A percentile compares a stretch with the other conserved stretches of the same genome.
Evolutionary conservation across 2,888 invertebrate genomes (phyloP).

Genomic region (Loripinus fragilis): DNA sequence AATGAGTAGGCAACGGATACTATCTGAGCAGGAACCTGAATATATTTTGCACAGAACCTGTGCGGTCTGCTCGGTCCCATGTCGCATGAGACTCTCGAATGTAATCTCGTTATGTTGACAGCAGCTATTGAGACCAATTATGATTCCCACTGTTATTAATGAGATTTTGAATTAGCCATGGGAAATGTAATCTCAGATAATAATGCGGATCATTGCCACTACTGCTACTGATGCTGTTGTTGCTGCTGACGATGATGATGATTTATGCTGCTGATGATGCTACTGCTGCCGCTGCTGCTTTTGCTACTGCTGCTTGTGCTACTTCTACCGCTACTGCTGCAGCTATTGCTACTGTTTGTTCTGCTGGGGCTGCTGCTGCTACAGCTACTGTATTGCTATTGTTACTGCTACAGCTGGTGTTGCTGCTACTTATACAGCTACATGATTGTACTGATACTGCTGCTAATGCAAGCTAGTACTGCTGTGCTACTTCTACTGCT

Average conservation of each 20-base stretch:
- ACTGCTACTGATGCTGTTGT: too few relatives aligned
- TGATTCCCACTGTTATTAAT: background rate
- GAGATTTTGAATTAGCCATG: background rate
- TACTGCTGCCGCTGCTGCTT: too few relatives aligned
- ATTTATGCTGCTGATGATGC: too few relatives aligned
- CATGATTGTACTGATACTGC: background rate
- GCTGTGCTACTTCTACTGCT: background rate
- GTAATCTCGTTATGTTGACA: slow-evolving; percentile 50
- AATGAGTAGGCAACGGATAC: too few relatives aligned
- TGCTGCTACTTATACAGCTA: background rate
- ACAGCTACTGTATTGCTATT: too few relatives aligned
- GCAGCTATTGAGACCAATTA: background rate
- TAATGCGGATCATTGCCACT: too few relatives aligned
- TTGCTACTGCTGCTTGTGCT: slow-evolving; percentile 9
- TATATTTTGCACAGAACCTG: too few relatives aligned
- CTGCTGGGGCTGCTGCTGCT: background rate
- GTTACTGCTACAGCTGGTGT: background rate
- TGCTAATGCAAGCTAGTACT: background rate
- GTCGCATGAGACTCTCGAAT: too few relatives aligned
- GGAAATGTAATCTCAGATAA: background rate
- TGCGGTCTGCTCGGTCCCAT: too few relatives aligned
- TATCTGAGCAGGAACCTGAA: too few relatives aligned
- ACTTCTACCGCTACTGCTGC: background rate
- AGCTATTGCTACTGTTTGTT: background rate
- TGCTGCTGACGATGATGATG: too few relatives aligned